phyloP scores from a whole-genome alignment of 2,888 invertebrate genomes.

The Xanthorhoe designata region DNA sequence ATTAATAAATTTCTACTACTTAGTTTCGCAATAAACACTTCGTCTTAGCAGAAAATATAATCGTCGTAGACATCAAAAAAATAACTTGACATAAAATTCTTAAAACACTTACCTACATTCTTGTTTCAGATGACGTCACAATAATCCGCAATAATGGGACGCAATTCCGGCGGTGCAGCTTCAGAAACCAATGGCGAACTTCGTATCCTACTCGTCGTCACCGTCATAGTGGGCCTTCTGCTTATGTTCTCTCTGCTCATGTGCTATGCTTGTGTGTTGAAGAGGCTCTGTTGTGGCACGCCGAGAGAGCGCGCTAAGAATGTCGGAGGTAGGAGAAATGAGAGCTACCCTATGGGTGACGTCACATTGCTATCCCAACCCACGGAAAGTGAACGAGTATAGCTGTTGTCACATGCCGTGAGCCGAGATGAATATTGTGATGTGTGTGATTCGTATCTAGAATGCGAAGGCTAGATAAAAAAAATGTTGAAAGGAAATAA shows the following conservation, averaged over 20 bases:
- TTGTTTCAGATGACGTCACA: conserved; percentile 60
- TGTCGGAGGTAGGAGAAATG: conserved; percentile 70
- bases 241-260: conserved; percentile 87
- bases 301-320: conserved; percentile 78
- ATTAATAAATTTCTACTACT: no score
- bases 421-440: background rate
- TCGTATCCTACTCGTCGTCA: conserved; percentile 85
- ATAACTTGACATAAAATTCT: no score
- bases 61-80: background rate
- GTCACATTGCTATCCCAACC: conserved; percentile 87
- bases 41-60: no score
- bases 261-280: conserved; percentile 88
- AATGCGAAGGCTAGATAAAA: background rate
- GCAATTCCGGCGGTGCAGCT: conserved; percentile 57
- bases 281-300: conserved; percentile 86
- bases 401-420: conserved; percentile 26
- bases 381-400: conserved; percentile 85
- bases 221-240: conserved; percentile 85
- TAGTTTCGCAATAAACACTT: no score
- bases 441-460: background rate
- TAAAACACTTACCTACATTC: conserved; percentile 5
- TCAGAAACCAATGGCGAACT: conserved; percentile 84
- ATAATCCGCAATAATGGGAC: conserved; percentile 64
- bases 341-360: conserved; percentile 86
- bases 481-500: background rate